Percentiles rank a stretch among this genome's conserved stretches.
Conservation (phyloP, 2,888 invertebrate genomes). For the Dendrolimus houi region DNA sequence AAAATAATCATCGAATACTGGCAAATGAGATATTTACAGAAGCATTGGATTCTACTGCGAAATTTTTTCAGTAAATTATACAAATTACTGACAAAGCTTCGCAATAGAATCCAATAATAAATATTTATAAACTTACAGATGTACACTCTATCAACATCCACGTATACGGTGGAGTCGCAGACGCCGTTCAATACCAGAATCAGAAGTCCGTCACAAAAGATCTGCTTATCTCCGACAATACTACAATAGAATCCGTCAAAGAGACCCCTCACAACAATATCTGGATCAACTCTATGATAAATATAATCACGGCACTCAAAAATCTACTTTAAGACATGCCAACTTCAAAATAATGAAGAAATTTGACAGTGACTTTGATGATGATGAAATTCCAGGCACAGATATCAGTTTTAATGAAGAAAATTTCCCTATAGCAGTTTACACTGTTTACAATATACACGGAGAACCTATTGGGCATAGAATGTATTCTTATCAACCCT, state of each 20-base stretch:
- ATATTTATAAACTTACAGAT: slow-evolving; percentile 59
- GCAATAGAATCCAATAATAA: too few relatives aligned
- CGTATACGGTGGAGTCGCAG: slow-evolving; percentile 87
- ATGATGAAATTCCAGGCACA: slow-evolving; percentile 35
- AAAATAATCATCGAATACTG: too few relatives aligned
- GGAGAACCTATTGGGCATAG: slow-evolving; percentile 68
- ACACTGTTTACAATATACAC: slow-evolving; percentile 65
- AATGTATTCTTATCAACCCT: slow-evolving; percentile 65
- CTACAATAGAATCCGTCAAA: slow-evolving; percentile 46
- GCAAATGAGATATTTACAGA: too few relatives aligned
- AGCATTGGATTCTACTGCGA: too few relatives aligned
- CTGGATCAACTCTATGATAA: slow-evolving; percentile 59
- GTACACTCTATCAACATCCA: slow-evolving; percentile 91
- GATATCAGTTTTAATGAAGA: slow-evolving; percentile 31
- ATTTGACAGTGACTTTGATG: slow-evolving; percentile 50
- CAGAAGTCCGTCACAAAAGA: slow-evolving; percentile 52
- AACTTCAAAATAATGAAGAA: slow-evolving; percentile 68
- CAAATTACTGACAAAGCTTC: too few relatives aligned
- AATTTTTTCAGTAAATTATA: too few relatives aligned
- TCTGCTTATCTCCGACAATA: slow-evolving; percentile 61
- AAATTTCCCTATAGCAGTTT: slow-evolving; percentile 60
- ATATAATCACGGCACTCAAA: slow-evolving; percentile 54
- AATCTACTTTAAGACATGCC: slow-evolving; percentile 63
- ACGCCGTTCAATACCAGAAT: slow-evolving; percentile 71
- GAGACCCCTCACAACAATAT: slow-evolving; percentile 40